Percentiles rank a stretch among this genome's conserved stretches.
phyloP scores from a whole-genome alignment of 2,113 vertebrate genomes.

The Corythaixoides concolor region DNA sequence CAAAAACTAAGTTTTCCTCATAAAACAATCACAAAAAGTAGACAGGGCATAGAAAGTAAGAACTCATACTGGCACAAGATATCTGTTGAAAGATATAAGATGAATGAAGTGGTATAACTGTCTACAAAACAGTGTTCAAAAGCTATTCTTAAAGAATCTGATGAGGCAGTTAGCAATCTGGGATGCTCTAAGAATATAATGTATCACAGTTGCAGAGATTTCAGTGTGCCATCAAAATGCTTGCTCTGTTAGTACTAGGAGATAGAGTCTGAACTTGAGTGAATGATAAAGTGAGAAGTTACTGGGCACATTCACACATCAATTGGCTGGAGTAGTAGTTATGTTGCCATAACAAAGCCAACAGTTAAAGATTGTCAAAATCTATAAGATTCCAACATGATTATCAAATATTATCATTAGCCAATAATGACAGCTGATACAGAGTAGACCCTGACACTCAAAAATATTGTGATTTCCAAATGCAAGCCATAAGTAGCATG shows the following conservation, averaged over 20 bases:
- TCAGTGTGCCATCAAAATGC: conserved; percentile 56
- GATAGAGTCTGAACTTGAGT: conserved; percentile 44
- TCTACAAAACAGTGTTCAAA: conserved; percentile 52
- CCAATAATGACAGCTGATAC: conserved; percentile 61
- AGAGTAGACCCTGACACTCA: conserved; percentile 50
- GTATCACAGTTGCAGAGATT: conserved; percentile 51
- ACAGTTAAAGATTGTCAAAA: conserved; percentile 57
- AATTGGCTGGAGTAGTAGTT: conserved; percentile 43
- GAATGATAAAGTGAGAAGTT: conserved; percentile 61
- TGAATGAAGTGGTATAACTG: conserved; percentile 42
- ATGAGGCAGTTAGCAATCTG: conserved; percentile 66
- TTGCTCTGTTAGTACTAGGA: conserved; percentile 44
- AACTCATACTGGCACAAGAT: conserved; percentile 54
- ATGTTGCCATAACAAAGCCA: conserved; percentile 65
- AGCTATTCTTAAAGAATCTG: conserved; percentile 50
- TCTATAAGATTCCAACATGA: conserved; percentile 59
- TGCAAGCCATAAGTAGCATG: neutral
- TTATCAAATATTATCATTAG: conserved; percentile 59
- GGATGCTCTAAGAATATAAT: conserved; percentile 55
- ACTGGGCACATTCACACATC: conserved; percentile 60
- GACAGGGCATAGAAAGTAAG: neutral
- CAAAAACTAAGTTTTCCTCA: conserved; percentile 30
- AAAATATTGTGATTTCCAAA: conserved; percentile 42
- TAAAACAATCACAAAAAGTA: conserved; percentile 10
- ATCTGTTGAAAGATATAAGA: conserved; percentile 42